Percentiles rank a stretch among this genome's conserved stretches.
Conservation (phyloP, 1,140 invertebrate species). For the Propsilocerus akamusi region DNA sequence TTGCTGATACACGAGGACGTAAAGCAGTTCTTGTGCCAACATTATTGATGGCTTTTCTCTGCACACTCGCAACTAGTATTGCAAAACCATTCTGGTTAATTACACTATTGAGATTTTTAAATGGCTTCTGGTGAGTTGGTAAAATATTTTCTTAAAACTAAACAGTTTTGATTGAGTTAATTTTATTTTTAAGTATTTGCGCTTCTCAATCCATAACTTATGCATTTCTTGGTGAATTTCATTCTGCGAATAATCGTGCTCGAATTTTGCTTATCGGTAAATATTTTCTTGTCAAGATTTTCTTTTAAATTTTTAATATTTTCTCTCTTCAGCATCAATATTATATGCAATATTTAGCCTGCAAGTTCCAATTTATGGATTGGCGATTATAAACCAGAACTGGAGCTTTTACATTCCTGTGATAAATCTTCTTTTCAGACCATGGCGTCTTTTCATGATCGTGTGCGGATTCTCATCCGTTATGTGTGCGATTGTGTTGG, state of each 20-base stretch:
- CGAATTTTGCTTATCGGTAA: not conserved
- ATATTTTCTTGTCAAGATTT: not conserved
- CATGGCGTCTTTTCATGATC: not conserved
- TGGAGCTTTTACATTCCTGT: not conserved
- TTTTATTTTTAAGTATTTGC: not conserved
- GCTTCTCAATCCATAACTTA: not conserved
- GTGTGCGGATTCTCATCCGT: not conserved
- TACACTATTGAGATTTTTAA: constrained; percentile 29
- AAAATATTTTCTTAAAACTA: not conserved
- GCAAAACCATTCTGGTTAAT: constrained; percentile 29
- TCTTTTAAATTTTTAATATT: not conserved
- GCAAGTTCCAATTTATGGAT: not conserved
- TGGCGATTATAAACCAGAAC: not conserved
- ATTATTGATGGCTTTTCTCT: constrained; percentile 28
- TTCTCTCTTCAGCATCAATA: not conserved
- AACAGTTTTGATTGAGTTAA: not conserved
- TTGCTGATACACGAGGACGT: constrained; percentile 20
- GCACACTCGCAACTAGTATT: constrained; percentile 27
- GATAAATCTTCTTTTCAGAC: not conserved
- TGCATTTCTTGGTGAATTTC: not conserved
- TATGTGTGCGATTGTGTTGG: not conserved
- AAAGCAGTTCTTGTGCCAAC: constrained; percentile 26
- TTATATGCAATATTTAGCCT: not conserved
- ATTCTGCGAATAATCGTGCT: not conserved
- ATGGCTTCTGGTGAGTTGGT: constrained; percentile 34